Conservation (phyloP, 2,797 vertebrate species). For the Potorous gilbertii region DNA sequence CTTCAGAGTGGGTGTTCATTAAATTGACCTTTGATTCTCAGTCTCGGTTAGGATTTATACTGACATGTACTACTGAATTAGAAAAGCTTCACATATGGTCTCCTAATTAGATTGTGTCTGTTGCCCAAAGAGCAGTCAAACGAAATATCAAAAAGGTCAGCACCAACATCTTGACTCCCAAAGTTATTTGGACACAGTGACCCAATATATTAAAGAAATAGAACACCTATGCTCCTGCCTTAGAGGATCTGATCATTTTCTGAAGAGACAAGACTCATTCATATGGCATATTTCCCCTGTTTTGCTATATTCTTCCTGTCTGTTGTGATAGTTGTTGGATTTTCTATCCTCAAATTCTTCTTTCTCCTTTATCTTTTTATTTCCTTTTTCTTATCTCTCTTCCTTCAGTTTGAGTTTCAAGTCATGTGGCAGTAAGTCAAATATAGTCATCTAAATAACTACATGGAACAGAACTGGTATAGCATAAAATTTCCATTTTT, state of each 20-base stretch:
- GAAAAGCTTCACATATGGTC: neutral
- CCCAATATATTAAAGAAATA: neutral
- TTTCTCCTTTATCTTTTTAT: neutral
- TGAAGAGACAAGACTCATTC: neutral
- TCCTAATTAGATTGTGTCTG: neutral
- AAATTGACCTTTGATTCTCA: neutral
- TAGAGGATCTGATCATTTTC: neutral
- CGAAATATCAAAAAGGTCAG: neutral
- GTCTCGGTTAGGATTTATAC: neutral
- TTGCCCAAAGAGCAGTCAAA: neutral
- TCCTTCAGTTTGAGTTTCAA: neutral
- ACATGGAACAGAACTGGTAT: conserved; percentile 51
- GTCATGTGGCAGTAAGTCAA: conserved; percentile 47
- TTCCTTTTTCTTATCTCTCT: conserved; percentile 16
- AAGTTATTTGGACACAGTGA: neutral
- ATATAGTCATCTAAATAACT: conserved; percentile 63
- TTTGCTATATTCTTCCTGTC: neutral
- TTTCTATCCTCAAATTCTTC: neutral
- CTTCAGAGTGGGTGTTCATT: neutral
- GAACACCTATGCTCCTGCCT: neutral
- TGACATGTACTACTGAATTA: neutral
- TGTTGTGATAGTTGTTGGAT: neutral
- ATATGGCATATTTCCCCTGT: neutral
- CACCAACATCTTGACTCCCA: neutral
- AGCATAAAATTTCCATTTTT: conserved; percentile 59